Evolutionary conservation across 2,797 vertebrate species (phyloP).

Genomic region (Poecilia picta): DNA sequence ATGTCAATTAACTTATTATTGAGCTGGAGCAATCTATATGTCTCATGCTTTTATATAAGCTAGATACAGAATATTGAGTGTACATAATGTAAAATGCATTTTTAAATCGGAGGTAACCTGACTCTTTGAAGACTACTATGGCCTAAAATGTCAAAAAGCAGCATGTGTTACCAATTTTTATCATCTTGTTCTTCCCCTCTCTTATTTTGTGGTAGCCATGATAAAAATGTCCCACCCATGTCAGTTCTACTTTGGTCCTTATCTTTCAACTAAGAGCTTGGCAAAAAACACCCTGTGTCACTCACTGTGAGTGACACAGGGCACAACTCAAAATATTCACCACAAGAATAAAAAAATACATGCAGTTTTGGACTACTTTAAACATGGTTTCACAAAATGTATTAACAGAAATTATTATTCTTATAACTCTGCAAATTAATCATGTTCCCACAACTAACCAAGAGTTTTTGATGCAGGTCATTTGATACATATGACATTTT

Average conservation of each 20-base stretch:
- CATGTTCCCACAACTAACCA: neutral
- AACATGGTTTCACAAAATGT: neutral
- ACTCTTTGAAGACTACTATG: neutral
- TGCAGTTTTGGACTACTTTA: neutral
- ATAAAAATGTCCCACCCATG: constrained; percentile 76
- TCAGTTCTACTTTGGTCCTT: constrained; percentile 60
- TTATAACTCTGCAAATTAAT: neutral
- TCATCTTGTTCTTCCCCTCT: constrained; percentile 46
- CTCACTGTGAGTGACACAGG: constrained; percentile 46
- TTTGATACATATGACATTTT: neutral
- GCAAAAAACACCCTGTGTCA: constrained; percentile 74
- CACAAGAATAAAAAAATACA: neutral
- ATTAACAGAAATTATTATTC: neutral
- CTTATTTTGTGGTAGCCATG: constrained; percentile 52
- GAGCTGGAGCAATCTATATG: neutral
- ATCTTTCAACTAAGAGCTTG: constrained; percentile 67
- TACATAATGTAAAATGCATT: neutral
- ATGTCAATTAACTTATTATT: neutral
- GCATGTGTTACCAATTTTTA: neutral
- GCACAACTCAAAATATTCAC: constrained; percentile 19
- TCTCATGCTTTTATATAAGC: neutral
- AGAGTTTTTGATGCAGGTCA: neutral
- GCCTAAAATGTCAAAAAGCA: neutral
- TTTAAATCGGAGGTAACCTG: neutral
- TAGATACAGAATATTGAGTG: neutral